Conservation (phyloP, 30 jellyfish, hydroid and myxozoan species). For the Aurelia coerulea region DNA sequence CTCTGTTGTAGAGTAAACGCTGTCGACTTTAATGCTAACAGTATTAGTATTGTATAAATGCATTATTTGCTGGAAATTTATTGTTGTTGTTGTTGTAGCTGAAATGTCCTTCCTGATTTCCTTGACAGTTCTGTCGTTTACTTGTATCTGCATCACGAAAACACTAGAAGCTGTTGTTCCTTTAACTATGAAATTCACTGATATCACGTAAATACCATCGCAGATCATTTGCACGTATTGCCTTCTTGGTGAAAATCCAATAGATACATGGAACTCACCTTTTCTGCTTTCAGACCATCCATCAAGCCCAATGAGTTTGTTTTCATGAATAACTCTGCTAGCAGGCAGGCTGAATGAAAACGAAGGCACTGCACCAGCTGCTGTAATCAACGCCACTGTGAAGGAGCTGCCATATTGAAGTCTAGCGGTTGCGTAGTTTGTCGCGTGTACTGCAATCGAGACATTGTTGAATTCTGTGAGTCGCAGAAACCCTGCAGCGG, state of each 20-base stretch:
- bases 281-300: slow-evolving; percentile 43
- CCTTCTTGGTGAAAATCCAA: slow-evolving; percentile 46
- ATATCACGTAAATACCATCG: slow-evolving; percentile 55
- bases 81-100: not conserved
- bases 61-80: slow-evolving; percentile 42
- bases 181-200: slow-evolving; percentile 30
- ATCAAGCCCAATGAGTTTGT: not conserved
- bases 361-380: slow-evolving; percentile 64
- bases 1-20: not conserved
- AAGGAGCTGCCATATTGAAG: slow-evolving; percentile 56
- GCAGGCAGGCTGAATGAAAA: slow-evolving; percentile 40
- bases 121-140: slow-evolving; percentile 2
- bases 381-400: slow-evolving; percentile 40
- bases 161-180: slow-evolving; percentile 6
- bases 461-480: slow-evolving; percentile 48
- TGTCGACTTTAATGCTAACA: not conserved
- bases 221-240: slow-evolving; percentile 63
- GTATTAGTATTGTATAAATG: slow-evolving; percentile 36
- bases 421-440: not conserved
- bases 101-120: slow-evolving; percentile 20
- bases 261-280: slow-evolving; percentile 60
- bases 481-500: slow-evolving; percentile 49
- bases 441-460: slow-evolving; percentile 4
- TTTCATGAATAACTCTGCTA: not conserved
- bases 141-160: slow-evolving; percentile 2